phyloP scores from a whole-genome alignment of 2,797 vertebrate genomes.

The Sphenodon punctatus region DNA sequence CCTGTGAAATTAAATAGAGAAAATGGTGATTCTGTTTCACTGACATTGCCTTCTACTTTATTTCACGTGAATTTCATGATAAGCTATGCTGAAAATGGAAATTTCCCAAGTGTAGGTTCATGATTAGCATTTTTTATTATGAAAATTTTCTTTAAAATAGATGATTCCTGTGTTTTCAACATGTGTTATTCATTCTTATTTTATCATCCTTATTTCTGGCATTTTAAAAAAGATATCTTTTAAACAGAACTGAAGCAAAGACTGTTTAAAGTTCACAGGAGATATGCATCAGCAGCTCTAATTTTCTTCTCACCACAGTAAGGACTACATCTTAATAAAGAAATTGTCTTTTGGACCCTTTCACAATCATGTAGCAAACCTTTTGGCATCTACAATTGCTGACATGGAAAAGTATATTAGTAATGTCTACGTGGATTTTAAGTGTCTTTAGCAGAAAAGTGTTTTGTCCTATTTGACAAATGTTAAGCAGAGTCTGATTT shows the following conservation, averaged over 20 bases:
- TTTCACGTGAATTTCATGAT: not conserved
- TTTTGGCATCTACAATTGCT: not conserved
- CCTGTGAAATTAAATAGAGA: not conserved
- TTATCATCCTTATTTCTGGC: not conserved
- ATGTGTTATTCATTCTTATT: not conserved
- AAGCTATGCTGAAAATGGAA: accelerated
- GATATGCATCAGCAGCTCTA: not conserved
- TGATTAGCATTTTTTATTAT: too few species aligned
- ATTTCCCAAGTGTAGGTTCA: too few species aligned
- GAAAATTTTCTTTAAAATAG: too few species aligned
- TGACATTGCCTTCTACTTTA: not conserved
- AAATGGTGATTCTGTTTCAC: not conserved
- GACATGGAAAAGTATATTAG: not conserved
- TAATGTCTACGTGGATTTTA: not conserved
- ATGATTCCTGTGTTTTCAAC: not conserved
- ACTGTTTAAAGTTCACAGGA: not conserved
- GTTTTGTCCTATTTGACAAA: not conserved
- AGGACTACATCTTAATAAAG: not conserved
- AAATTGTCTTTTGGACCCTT: not conserved
- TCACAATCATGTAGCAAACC: not conserved
- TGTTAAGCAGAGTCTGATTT: not conserved
- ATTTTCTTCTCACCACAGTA: not conserved
- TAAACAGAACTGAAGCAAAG: not conserved
- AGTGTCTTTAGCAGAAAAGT: not conserved
- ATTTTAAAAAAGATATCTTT: not conserved